These are phyloP conservation scores for Parnassius orleans DNA, from an alignment of 2,888 invertebrate species.

Conservation along the genomic window DNA sequence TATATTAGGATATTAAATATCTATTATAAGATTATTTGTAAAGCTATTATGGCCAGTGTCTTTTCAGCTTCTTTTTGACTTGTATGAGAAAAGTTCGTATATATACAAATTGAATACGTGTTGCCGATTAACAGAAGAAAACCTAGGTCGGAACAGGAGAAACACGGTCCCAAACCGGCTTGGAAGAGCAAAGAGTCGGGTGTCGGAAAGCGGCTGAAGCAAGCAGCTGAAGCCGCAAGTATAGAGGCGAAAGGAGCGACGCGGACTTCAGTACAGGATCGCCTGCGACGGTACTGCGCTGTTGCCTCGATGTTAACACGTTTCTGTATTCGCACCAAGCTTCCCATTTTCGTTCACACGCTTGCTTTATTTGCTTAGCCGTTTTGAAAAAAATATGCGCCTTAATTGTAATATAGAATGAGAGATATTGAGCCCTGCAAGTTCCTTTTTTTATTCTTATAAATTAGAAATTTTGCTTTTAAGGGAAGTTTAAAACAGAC, in stretches of 20 bases:
- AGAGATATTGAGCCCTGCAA: too few species aligned
- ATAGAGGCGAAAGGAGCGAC: constrained; percentile 50
- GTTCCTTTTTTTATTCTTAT: too few species aligned
- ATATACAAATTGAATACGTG: background rate
- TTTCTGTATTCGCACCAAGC: constrained; percentile 4
- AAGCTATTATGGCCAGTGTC: too few species aligned
- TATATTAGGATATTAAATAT: too few species aligned
- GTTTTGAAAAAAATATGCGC: too few species aligned
- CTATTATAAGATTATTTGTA: too few species aligned
- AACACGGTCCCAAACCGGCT: constrained; percentile 38
- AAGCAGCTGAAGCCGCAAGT: constrained; percentile 63
- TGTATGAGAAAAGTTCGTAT: too few species aligned
- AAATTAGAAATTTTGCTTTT: too few species aligned
- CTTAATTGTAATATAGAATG: too few species aligned
- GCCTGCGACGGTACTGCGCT: constrained; percentile 66
- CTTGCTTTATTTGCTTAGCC: background rate
- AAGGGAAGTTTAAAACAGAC: too few species aligned
- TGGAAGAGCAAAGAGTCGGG: constrained; percentile 65
- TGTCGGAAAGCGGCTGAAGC: constrained; percentile 59
- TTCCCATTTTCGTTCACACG: constrained; percentile 5
- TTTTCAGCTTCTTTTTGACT: too few species aligned
- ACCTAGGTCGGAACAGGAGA: constrained; percentile 56
- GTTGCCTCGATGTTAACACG: constrained; percentile 22
- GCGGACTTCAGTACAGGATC: constrained; percentile 59
- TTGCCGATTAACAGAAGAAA: constrained; percentile 61